Evolutionary conservation across 2,888 invertebrate genomes (phyloP).

Genomic region (Cosmopolites sordidus): DNA sequence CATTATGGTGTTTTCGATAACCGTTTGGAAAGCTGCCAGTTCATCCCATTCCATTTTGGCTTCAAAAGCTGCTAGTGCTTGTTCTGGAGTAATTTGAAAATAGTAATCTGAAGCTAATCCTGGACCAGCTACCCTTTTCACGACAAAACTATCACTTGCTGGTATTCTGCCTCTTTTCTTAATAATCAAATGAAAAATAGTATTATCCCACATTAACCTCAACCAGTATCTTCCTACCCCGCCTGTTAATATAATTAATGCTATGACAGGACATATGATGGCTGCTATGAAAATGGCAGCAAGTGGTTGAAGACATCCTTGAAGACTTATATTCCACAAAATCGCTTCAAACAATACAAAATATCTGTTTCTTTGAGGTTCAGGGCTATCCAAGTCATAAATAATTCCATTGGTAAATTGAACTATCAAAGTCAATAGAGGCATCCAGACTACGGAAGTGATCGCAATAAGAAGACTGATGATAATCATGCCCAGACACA

Average conservation of each 20-base stretch:
- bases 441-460: conserved; percentile 74
- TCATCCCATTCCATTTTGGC: conserved; percentile 86
- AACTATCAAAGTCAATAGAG: conserved; percentile 63
- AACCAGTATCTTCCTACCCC: conserved; percentile 69
- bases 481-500: conserved; percentile 64
- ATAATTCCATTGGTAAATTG: conserved; percentile 73
- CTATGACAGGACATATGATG: conserved; percentile 73
- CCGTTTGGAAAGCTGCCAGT: conserved; percentile 72
- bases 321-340: conserved; percentile 72
- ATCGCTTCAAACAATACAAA: conserved; percentile 71
- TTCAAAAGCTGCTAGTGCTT: conserved; percentile 85
- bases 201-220: conserved; percentile 78
- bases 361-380: conserved; percentile 63
- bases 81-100: conserved; percentile 83
- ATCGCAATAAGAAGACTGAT: conserved; percentile 67
- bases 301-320: conserved; percentile 77
- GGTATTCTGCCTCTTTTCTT: conserved; percentile 79
- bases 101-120: conserved; percentile 81
- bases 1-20: conserved; percentile 69
- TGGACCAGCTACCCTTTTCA: conserved; percentile 82
- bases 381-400: conserved; percentile 83
- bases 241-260: conserved; percentile 68
- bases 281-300: conserved; percentile 69
- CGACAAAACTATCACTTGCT: conserved; percentile 83
- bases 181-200: conserved; percentile 79